A percentile compares a stretch with the other conserved stretches of the same genome.
phyloP scores from a whole-genome alignment of 2,888 invertebrate species.

The Leptopilina drosophilae region DNA sequence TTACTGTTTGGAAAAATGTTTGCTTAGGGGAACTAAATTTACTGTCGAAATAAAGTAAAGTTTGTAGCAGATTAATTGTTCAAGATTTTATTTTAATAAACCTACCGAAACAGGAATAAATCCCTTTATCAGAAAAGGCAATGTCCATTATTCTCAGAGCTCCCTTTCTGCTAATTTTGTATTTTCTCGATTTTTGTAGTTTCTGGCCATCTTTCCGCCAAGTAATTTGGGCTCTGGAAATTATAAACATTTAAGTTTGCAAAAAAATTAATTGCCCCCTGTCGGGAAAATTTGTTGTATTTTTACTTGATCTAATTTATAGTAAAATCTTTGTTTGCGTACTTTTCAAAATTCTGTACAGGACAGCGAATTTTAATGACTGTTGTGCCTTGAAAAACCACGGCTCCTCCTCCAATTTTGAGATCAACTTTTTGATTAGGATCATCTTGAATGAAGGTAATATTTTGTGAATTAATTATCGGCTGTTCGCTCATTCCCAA shows the following conservation, averaged over 20 bases:
- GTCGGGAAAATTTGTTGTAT: too few relatives aligned
- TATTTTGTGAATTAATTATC: conserved; percentile 87
- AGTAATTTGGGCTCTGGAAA: conserved; percentile 85
- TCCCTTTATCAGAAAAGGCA: conserved; percentile 88
- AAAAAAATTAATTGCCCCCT: too few relatives aligned
- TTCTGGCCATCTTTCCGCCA: conserved; percentile 93
- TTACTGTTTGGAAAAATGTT: too few relatives aligned
- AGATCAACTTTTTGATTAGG: conserved; percentile 87
- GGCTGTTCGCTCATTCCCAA: conserved; percentile 85
- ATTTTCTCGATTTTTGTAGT: conserved; percentile 87
- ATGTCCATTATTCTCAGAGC: conserved; percentile 91
- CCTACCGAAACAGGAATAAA: conserved; percentile 89
- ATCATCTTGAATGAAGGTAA: conserved; percentile 89
- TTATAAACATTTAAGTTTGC: background rate
- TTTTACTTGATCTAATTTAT: too few relatives aligned
- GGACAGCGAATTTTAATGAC: conserved; percentile 96
- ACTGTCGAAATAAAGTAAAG: too few relatives aligned
- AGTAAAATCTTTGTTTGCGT: conserved; percentile 44
- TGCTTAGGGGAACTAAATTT: too few relatives aligned
- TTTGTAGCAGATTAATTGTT: too few relatives aligned
- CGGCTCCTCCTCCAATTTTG: conserved; percentile 93
- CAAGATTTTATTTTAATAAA: too few relatives aligned
- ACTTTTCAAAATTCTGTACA: conserved; percentile 85
- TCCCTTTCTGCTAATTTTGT: conserved; percentile 94
- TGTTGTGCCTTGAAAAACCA: conserved; percentile 90